Conservation (phyloP, 2,113 vertebrate species). For the Columba janthina region DNA sequence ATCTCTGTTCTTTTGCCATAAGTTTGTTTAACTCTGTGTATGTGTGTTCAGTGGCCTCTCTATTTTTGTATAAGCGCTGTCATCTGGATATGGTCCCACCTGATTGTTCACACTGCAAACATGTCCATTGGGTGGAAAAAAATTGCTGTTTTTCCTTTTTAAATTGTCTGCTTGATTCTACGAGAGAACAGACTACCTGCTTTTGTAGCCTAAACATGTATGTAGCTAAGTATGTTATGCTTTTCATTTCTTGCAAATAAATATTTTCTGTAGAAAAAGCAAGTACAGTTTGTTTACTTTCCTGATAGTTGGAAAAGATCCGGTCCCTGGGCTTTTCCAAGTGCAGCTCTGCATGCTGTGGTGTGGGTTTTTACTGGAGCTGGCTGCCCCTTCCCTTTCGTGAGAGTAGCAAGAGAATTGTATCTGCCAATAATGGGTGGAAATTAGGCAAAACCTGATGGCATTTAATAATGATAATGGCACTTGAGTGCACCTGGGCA, state of each 20-base stretch:
- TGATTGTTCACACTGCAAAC: conserved; percentile 8
- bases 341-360: rapidly evolving
- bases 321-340: background rate
- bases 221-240: conserved; percentile 70
- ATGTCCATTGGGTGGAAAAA: conserved; percentile 19
- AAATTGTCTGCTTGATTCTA: conserved; percentile 47
- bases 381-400: background rate
- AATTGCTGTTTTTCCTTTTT: conserved; percentile 21
- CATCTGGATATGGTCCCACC: background rate
- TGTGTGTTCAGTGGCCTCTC: background rate
- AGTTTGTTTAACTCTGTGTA: background rate
- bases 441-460: background rate
- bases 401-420: background rate
- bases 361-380: background rate
- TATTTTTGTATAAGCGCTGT: conserved; percentile 29
- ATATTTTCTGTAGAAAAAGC: conserved; percentile 79
- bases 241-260: conserved; percentile 80
- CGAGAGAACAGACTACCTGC: conserved; percentile 53
- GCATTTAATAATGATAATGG: background rate
- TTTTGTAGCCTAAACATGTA: conserved; percentile 71
- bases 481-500: background rate
- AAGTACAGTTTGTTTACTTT: conserved; percentile 31
- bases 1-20: background rate
- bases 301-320: background rate
- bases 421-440: background rate